Percentiles rank a stretch among this genome's conserved stretches.
Conservation (phyloP, 2,888 invertebrate genomes). For the Dolomedes plantarius region DNA sequence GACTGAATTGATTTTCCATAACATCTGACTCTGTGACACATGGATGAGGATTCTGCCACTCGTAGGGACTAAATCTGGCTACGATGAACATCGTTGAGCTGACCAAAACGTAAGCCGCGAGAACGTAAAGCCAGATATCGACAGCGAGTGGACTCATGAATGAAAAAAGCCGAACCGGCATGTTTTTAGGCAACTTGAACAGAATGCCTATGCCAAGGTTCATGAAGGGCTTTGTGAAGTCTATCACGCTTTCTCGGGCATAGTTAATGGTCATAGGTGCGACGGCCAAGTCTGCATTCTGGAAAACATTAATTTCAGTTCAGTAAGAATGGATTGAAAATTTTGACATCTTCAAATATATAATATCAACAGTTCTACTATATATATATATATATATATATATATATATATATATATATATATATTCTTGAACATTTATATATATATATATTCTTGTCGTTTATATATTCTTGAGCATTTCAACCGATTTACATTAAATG, state of each 20-base stretch:
- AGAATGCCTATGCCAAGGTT: constrained; percentile 97
- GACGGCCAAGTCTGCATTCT: constrained; percentile 96
- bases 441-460: no score
- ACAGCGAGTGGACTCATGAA: constrained; percentile 97
- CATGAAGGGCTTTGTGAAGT: constrained; percentile 99
- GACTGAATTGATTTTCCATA: constrained; percentile 96
- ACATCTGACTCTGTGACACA: constrained; percentile 81
- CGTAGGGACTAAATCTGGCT: constrained; percentile 94
- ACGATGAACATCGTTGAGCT: constrained; percentile 96
- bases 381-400: no score
- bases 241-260: constrained; percentile 94
- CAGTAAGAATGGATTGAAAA: no score
- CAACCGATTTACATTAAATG: no score
- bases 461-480: no score
- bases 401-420: no score
- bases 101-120: constrained; percentile 95
- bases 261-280: constrained; percentile 99
- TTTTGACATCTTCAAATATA: no score
- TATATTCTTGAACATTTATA: no score
- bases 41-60: constrained; percentile 78
- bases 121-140: constrained; percentile 96
- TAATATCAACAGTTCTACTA: no score
- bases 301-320: no score
- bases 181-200: constrained; percentile 94
- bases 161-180: constrained; percentile 91